Base-by-base conservation (phyloP, 2,888 invertebrate genomes). In the Drosophila rubida region DNA sequence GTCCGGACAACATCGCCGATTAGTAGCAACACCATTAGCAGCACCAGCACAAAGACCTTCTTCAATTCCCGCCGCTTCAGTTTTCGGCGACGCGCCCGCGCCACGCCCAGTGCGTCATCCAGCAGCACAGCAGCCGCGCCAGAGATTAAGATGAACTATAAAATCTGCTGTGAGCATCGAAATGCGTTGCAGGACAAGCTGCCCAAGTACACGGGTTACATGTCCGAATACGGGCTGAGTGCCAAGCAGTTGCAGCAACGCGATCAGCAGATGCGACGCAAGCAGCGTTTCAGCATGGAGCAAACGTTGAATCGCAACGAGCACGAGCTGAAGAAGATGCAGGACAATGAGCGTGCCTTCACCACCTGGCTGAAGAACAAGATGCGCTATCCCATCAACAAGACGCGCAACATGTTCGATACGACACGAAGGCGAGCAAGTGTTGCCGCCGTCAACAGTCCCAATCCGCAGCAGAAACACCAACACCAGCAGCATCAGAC, bases 181-280 rank as follows among this genome's bases (percentile, higher is more conserved):
- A 70, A 90, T 39, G 79, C 90, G 5, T 75, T 89, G 37, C 90
- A 91, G 78, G 88, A 90, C 42, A 92, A 92, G 68, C 76, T 94
- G 25, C 93, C 94, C 3, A 89, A 91, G 35, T 93, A 94, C 64
- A 92, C 92, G 1, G 94, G 94, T 2, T 92, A 92, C 60, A 87
- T 92, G 64, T 93, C 94, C 0, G 93, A 93, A 80, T 94, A 94
- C 71, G 94, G 94, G 0, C 78, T 94, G 41, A 93, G 91, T 45
- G 92, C 91, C 4, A 89, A 91, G 35, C 93, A 93, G 75, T 75
- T 93, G 55, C 91, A 92, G 58, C 91, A 90, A 49, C 90, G 92
- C 22, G 90, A 93, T 49, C 90, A 89, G 50, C 90, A 90, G 27
- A 78, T 91, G 57, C 91, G 92, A 44, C 86, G 85, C 11, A 86